Evolutionary conservation across 2,888 invertebrate genomes (phyloP), one percentile per base, ranked within the genome.

Genomic region (Xylota sylvarum): DNA sequence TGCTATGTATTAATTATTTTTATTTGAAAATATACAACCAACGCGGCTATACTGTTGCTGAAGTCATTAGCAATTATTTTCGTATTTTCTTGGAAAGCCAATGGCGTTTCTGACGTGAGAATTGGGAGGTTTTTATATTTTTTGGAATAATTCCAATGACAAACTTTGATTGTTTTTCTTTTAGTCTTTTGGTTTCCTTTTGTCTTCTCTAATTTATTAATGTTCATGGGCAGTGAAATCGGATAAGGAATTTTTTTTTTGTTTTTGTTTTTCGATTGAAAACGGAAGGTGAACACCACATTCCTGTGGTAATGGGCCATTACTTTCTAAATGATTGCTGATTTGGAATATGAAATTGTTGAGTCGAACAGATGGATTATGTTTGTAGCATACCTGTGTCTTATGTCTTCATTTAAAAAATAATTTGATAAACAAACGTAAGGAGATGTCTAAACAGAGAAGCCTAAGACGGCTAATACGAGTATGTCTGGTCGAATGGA

Each of bases 131-230:
- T 73, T 72, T 77, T 67, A 48, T 78, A 52, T 50, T 55, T 69
- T 80, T 86, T 86, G 86, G 86, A 82, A 78, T 73, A 37, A 82
- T 67, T 82, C 86, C 82, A 82, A 86, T 78, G 78, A 82, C 81
- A 86, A 67, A 62, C 32, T 67, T 52, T 86, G 35, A 78, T 86
- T 86, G 81, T 82, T 85, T 77, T 65, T 19, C 17, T 84, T 73
- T 73, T 86, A 72, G 73, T 85, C 17, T 84, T 73, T 73, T 86
- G 67, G 77, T 85, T 77, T 65, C 14, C 14, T 14, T 84, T 73
- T 73, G 32, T 48, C 23, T 58, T 5, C 37, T 48, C 5, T 65
- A 56, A 79, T 80, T 73, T 65, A 78, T 58, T 19, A 9, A 70
- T 70, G 81, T 55, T 56, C 67, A 35, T 37, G 58, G 64, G 52